These are phyloP conservation scores for Polydrusus cervinus DNA, from an alignment of 2,888 invertebrate species.

Conservation along the genomic window DNA sequence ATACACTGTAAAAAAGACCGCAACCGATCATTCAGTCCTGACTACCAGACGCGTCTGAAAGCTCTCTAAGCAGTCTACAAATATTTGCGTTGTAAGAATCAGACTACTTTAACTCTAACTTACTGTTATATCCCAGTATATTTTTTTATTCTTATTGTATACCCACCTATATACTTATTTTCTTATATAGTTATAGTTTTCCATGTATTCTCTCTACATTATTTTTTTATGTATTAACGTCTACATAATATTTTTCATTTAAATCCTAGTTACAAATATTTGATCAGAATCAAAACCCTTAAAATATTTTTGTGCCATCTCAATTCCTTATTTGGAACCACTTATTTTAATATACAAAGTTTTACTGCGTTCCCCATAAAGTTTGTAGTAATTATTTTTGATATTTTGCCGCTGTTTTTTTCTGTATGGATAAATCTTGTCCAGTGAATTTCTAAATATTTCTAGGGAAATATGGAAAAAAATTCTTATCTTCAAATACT, in stretches of 20 bases:
- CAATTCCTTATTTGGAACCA: slow-evolving; percentile 2
- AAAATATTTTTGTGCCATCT: slow-evolving; percentile 3
- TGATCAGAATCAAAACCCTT: background rate
- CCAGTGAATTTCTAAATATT: too few species aligned
- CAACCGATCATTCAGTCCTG: too few species aligned
- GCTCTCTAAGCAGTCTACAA: too few species aligned
- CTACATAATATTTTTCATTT: slow-evolving; percentile 24
- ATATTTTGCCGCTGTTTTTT: too few species aligned
- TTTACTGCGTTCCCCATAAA: background rate
- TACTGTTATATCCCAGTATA: background rate
- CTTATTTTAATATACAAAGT: background rate
- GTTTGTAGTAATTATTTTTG: background rate
- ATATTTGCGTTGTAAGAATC: background rate
- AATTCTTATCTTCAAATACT: too few species aligned
- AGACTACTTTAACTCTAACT: background rate
- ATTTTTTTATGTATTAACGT: slow-evolving; percentile 2
- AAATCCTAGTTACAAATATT: background rate
- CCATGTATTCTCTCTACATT: background rate
- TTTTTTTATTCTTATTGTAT: slow-evolving; percentile 9
- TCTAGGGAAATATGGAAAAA: too few species aligned
- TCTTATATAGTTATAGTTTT: slow-evolving; percentile 13
- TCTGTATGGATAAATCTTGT: too few species aligned
- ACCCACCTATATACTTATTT: slow-evolving; percentile 7
- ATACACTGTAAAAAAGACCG: too few species aligned
- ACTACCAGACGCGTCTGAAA: too few species aligned